Conservation (phyloP, 1,140 invertebrate genomes). For the Aplysia californica region DNA sequence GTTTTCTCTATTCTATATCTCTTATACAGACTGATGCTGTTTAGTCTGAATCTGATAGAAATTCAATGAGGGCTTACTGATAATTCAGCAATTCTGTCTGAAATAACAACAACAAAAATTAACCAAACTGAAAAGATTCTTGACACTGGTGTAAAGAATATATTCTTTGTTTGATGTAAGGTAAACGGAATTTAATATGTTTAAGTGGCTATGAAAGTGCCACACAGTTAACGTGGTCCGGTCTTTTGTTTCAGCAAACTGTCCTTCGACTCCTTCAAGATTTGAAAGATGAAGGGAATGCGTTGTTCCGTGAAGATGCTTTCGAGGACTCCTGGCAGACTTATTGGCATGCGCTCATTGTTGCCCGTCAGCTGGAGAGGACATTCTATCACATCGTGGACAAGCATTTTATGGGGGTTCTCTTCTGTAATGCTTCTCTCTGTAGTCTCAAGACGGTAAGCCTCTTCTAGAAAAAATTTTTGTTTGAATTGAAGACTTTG, state of each 20-base stretch:
- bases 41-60: too few species aligned
- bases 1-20: too few species aligned
- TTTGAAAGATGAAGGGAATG: constrained; percentile 56
- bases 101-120: neutral
- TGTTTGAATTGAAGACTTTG: too few species aligned
- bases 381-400: constrained; percentile 48
- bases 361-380: constrained; percentile 42
- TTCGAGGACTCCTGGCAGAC: constrained; percentile 44
- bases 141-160: neutral
- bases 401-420: constrained; percentile 45
- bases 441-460: constrained; percentile 51
- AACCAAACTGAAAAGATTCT: neutral
- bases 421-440: constrained; percentile 51
- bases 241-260: constrained; percentile 33
- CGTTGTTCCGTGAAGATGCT: constrained; percentile 44
- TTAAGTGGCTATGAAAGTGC: too few species aligned
- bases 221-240: too few species aligned
- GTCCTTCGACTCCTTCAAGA: constrained; percentile 49
- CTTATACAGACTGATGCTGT: too few species aligned
- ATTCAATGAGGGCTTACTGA: too few species aligned
- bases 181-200: too few species aligned
- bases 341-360: constrained; percentile 49
- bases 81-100: neutral
- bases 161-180: neutral
- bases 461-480: too few species aligned